Evolutionary conservation across 2,113 vertebrate species (phyloP).

Genomic region (Sinosuthora webbiana): DNA sequence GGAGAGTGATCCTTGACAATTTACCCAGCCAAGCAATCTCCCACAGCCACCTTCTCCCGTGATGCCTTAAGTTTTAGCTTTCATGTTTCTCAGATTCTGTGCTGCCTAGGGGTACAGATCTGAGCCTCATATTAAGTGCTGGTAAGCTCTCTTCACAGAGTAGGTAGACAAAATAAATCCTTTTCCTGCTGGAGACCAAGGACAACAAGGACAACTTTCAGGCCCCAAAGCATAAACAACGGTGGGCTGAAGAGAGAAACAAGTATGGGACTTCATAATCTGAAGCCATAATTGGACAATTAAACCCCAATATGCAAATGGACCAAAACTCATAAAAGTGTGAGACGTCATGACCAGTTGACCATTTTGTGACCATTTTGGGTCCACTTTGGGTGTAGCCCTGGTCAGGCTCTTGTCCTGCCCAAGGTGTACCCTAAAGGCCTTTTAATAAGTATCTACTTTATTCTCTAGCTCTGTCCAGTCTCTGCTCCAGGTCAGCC

Average conservation of each 20-base stretch:
- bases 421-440: background rate
- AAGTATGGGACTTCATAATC: background rate
- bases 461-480: background rate
- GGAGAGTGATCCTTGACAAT: background rate
- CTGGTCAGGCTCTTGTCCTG: background rate
- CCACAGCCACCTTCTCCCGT: background rate
- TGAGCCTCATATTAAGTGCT: background rate
- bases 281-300: background rate
- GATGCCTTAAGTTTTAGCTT: background rate
- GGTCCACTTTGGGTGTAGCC: background rate
- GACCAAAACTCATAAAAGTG: background rate
- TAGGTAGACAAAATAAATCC: background rate
- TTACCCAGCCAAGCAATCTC: background rate
- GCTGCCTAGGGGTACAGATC: background rate
- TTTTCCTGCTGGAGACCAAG: background rate
- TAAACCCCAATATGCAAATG: background rate
- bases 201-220: background rate
- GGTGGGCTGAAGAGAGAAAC: background rate
- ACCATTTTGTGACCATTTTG: background rate
- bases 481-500: background rate
- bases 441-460: background rate
- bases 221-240: background rate
- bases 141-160: background rate
- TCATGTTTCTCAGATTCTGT: background rate
- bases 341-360: rapidly evolving